A percentile compares a stretch with the other conserved stretches of the same genome.
These are phyloP conservation scores for Mesochorus sp. DNA, from an alignment of 2,888 invertebrate genomes.

Conservation along the genomic window DNA sequence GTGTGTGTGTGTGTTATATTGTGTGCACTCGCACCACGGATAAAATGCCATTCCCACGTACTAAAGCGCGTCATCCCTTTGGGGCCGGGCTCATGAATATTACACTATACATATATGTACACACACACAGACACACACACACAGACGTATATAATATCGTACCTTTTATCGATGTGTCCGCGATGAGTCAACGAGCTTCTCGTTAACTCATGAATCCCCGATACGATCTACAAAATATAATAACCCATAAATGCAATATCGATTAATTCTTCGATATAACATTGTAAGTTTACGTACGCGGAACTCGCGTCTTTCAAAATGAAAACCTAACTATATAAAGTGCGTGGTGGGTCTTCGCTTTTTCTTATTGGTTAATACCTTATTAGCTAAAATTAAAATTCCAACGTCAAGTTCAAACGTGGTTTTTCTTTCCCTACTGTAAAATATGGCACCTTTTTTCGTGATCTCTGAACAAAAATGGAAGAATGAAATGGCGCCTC, in stretches of 20 bases:
- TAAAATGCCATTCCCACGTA: slow-evolving; percentile 68
- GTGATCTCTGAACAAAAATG: not conserved
- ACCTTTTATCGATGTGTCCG: slow-evolving; percentile 51
- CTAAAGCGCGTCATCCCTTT: slow-evolving; percentile 60
- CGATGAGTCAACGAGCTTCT: slow-evolving; percentile 60
- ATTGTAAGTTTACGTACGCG: not conserved
- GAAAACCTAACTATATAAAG: not conserved
- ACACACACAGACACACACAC: not conserved
- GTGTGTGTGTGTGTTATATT: not conserved
- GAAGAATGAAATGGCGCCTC: slow-evolving; percentile 47
- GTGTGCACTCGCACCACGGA: slow-evolving; percentile 26
- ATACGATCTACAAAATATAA: not conserved
- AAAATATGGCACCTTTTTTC: not conserved
- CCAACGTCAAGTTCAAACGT: not conserved
- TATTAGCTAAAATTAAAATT: no score
- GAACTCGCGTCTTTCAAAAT: slow-evolving; percentile 17
- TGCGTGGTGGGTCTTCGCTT: not conserved
- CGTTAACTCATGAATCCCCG: slow-evolving; percentile 49
- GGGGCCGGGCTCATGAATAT: slow-evolving; percentile 61
- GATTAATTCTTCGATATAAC: not conserved
- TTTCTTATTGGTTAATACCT: not conserved
- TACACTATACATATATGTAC: slow-evolving; percentile 48
- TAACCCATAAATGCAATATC: not conserved
- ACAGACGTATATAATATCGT: slow-evolving; percentile 15
- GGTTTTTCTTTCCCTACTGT: not conserved